Evolutionary conservation across 2,113 vertebrate species (phyloP).

Genomic region (Nycticebus coucang): DNA sequence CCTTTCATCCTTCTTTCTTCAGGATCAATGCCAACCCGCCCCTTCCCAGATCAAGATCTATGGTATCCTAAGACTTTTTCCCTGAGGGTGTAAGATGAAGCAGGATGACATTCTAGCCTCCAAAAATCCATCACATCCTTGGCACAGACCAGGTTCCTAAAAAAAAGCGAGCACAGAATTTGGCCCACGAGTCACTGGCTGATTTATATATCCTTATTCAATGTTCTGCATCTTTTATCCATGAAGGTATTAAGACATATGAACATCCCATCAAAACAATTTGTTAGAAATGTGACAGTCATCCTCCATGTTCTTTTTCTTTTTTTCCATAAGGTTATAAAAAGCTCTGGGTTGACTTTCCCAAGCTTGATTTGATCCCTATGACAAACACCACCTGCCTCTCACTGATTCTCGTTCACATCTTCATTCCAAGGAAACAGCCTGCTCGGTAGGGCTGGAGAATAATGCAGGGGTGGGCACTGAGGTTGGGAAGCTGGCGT

Average conservation of each 20-base stretch:
- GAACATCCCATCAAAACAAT: constrained; percentile 63
- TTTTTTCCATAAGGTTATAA: neutral
- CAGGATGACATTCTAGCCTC: constrained; percentile 37
- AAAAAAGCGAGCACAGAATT: constrained; percentile 58
- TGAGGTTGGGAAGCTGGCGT: constrained; percentile 27
- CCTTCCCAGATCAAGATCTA: neutral
- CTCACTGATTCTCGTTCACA: constrained; percentile 43
- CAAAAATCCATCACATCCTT: constrained; percentile 22
- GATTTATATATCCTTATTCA: constrained; percentile 73
- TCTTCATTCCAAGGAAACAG: constrained; percentile 68
- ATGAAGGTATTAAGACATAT: constrained; percentile 66
- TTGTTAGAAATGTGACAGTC: constrained; percentile 68
- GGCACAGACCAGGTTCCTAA: constrained; percentile 44
- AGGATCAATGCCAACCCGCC: constrained; percentile 15
- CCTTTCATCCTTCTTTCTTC: neutral
- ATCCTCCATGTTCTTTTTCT: constrained; percentile 47
- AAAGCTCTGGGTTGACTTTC: constrained; percentile 35
- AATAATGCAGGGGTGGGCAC: neutral
- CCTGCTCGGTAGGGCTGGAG: constrained; percentile 41
- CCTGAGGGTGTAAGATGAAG: neutral
- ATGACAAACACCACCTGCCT: constrained; percentile 52
- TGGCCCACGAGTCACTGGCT: constrained; percentile 59
- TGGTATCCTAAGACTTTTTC: constrained; percentile 20
- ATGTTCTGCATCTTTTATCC: constrained; percentile 72
- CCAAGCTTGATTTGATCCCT: neutral